Evolutionary conservation across 2,888 invertebrate genomes (phyloP).

Genomic region (Drosophila anomalata): DNA sequence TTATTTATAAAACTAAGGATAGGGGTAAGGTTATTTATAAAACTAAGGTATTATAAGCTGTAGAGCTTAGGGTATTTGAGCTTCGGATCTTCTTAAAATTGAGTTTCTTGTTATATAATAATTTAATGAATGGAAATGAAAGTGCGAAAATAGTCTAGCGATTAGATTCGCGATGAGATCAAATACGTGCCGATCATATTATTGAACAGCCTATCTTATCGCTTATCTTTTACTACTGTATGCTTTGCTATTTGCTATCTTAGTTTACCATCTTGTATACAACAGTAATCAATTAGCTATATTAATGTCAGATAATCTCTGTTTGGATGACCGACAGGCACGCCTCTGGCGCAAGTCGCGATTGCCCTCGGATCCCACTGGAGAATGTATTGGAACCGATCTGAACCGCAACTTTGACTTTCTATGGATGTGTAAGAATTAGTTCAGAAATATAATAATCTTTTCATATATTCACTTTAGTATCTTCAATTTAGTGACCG

Average conservation of each 20-base stretch:
- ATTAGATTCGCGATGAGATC: conserved; percentile 48
- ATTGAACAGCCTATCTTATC: conserved; percentile 31
- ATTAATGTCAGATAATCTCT: conserved; percentile 57
- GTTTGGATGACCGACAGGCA: conserved; percentile 82
- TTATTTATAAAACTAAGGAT: too few relatives aligned
- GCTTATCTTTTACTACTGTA: neutral
- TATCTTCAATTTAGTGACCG: conserved; percentile 73
- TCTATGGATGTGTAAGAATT: conserved; percentile 79
- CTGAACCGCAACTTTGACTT: conserved; percentile 82
- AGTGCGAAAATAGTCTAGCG: conserved; percentile 11
- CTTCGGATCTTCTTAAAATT: neutral
- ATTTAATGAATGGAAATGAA: conserved; percentile 21
- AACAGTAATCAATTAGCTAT: conserved; percentile 17
- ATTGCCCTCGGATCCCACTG: conserved; percentile 81
- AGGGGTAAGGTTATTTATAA: too few relatives aligned
- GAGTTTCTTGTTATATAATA: conserved; percentile 1
- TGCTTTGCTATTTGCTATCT: neutral
- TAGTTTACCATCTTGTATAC: neutral
- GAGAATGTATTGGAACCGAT: conserved; percentile 82
- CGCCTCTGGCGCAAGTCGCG: conserved; percentile 89
- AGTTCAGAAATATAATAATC: too few relatives aligned
- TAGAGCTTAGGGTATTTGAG: too few relatives aligned
- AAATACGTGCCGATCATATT: conserved; percentile 16
- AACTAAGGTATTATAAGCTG: too few relatives aligned
- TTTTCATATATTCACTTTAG: neutral